A percentile compares a stretch with the other conserved stretches of the same genome.
Conservation (phyloP, 2,888 invertebrate genomes). For the Eustalomyia histrio region DNA sequence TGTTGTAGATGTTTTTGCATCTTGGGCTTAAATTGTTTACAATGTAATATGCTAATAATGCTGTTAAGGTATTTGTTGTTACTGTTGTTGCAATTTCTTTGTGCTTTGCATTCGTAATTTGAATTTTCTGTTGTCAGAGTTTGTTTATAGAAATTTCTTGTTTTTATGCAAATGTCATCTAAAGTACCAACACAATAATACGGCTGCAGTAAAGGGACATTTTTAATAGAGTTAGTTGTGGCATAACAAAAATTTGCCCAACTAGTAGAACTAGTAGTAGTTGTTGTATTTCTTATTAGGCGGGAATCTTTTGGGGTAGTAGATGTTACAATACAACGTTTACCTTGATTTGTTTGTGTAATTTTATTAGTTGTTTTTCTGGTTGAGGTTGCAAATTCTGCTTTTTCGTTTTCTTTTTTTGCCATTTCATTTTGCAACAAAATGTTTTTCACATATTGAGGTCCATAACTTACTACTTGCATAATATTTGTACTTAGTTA, state of each 20-base stretch:
- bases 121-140: neutral
- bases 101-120: conserved; percentile 17
- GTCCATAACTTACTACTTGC: conserved; percentile 7
- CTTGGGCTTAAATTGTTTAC: conserved; percentile 12
- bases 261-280: neutral
- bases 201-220: neutral
- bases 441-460: conserved; percentile 23
- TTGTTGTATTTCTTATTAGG: neutral
- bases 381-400: too few species aligned
- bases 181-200: neutral
- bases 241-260: neutral
- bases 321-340: neutral
- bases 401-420: neutral
- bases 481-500: conserved; percentile 9
- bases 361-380: neutral
- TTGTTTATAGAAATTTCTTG: conserved; percentile 16
- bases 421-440: conserved; percentile 22
- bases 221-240: too few species aligned
- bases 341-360: neutral
- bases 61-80: conserved; percentile 4
- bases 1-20: neutral
- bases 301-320: neutral
- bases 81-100: neutral
- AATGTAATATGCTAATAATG: conserved; percentile 38
- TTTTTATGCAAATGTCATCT: conserved; percentile 5